phyloP scores from a whole-genome alignment of 1,140 invertebrate species.

The Aphelinus certus region DNA sequence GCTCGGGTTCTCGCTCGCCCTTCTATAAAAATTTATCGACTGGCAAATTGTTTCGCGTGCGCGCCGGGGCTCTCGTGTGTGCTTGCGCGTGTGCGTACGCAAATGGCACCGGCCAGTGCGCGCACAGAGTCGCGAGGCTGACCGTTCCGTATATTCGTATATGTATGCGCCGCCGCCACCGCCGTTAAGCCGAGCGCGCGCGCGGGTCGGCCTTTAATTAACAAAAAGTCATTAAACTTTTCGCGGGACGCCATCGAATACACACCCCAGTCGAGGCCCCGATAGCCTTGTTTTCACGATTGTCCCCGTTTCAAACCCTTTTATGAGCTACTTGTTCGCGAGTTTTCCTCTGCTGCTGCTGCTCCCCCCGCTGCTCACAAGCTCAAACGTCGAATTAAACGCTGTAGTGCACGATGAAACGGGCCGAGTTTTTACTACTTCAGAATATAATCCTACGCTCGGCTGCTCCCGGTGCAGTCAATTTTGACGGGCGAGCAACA shows the following conservation, averaged over 20 bases:
- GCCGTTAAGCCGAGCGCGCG: constrained; percentile 22
- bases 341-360: constrained; percentile 31
- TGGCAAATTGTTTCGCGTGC: constrained; percentile 67
- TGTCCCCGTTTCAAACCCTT: constrained; percentile 38
- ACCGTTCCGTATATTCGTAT: too few relatives aligned
- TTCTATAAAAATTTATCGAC: constrained; percentile 69
- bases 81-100: constrained; percentile 22
- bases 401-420: neutral
- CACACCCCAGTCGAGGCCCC: neutral
- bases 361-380: neutral
- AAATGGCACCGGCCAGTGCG: constrained; percentile 4
- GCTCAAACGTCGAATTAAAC: constrained; percentile 21
- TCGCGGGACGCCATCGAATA: constrained; percentile 47
- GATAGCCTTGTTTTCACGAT: constrained; percentile 37
- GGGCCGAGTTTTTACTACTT: neutral
- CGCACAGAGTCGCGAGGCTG: neutral
- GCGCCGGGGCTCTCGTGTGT: constrained; percentile 16
- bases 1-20: constrained; percentile 47
- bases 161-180: constrained; percentile 4
- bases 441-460: neutral
- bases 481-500: too few relatives aligned
- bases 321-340: constrained; percentile 36
- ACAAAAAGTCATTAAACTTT: constrained; percentile 68
- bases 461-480: too few relatives aligned
- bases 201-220: constrained; percentile 56